phyloP scores from a whole-genome alignment of 2,888 invertebrate genomes.

The Mycalesis mineus region DNA sequence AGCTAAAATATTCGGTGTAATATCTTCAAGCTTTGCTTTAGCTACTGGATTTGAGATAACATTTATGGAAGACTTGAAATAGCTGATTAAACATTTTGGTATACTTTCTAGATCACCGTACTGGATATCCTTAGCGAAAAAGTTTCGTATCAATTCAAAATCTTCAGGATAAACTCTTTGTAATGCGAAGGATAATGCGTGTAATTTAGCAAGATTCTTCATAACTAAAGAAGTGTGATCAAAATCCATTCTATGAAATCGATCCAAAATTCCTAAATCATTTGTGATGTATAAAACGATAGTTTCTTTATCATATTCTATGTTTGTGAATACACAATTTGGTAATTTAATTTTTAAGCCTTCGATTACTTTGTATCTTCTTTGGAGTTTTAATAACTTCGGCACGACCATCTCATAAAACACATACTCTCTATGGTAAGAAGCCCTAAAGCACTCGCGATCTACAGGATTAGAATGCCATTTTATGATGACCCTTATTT shows the following conservation, averaged over 20 bases:
- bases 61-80: slow-evolving; percentile 50
- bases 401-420: slow-evolving; percentile 45
- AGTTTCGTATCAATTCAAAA: slow-evolving; percentile 43
- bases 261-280: slow-evolving; percentile 39
- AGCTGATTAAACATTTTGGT: slow-evolving; percentile 45
- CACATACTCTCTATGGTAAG: slow-evolving; percentile 48
- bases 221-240: slow-evolving; percentile 46
- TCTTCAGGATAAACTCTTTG: slow-evolving; percentile 41
- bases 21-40: slow-evolving; percentile 42
- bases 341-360: slow-evolving; percentile 58
- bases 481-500: slow-evolving; percentile 44
- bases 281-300: slow-evolving; percentile 37
- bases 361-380: slow-evolving; percentile 46
- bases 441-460: slow-evolving; percentile 45
- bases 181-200: slow-evolving; percentile 52
- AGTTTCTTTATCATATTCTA: slow-evolving; percentile 48
- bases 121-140: slow-evolving; percentile 48
- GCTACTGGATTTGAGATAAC: slow-evolving; percentile 42
- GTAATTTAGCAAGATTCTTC: slow-evolving; percentile 58
- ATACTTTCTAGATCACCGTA: slow-evolving; percentile 46
- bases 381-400: slow-evolving; percentile 47
- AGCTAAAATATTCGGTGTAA: slow-evolving; percentile 42
- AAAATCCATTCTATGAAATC: slow-evolving; percentile 45
- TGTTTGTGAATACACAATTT: slow-evolving; percentile 48
- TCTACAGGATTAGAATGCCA: slow-evolving; percentile 48